Evolutionary conservation across 92 coral and sea anemone species (phyloP).

Genomic region (Palythoa grandis): DNA sequence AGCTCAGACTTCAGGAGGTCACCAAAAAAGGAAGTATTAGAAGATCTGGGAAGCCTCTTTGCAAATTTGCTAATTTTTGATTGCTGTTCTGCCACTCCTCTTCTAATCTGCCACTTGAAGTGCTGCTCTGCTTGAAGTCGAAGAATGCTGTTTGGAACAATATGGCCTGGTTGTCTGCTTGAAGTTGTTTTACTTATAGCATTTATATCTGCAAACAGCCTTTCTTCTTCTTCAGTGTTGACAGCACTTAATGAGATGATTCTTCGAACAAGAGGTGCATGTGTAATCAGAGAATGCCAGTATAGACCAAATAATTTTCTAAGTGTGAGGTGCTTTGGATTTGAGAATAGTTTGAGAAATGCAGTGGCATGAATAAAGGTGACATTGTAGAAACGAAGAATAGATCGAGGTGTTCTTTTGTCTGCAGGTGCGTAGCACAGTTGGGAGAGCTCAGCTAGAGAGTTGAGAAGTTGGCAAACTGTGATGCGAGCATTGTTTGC

Average conservation of each 20-base stretch:
- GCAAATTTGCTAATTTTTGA: conserved; percentile 22
- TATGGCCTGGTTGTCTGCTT: conserved; percentile 5
- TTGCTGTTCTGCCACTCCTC: conserved; percentile 17
- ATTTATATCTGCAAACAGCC: conserved; percentile 21
- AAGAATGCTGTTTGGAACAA: conserved; percentile 25
- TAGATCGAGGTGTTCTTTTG: background rate
- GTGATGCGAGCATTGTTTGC: conserved; percentile 10
- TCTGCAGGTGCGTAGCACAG: background rate
- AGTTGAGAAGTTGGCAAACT: conserved; percentile 3
- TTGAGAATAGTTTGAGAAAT: conserved; percentile 4
- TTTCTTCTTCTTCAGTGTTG: conserved; percentile 36
- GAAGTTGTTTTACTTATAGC: conserved; percentile 35
- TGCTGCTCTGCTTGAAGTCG: conserved; percentile 27
- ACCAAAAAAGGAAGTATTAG: background rate
- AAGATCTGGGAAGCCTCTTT: background rate
- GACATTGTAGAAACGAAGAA: background rate
- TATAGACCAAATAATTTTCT: background rate
- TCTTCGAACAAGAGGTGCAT: conserved; percentile 6
- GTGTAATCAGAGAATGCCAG: background rate
- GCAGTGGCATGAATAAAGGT: background rate
- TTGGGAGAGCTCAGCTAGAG: conserved; percentile 11
- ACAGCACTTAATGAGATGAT: conserved; percentile 11
- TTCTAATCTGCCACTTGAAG: background rate
- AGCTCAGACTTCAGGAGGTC: conserved; percentile 4
- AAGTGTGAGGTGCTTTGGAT: background rate